Evolutionary conservation across 2,888 invertebrate species (phyloP).

Genomic region (Andrena minutula): DNA sequence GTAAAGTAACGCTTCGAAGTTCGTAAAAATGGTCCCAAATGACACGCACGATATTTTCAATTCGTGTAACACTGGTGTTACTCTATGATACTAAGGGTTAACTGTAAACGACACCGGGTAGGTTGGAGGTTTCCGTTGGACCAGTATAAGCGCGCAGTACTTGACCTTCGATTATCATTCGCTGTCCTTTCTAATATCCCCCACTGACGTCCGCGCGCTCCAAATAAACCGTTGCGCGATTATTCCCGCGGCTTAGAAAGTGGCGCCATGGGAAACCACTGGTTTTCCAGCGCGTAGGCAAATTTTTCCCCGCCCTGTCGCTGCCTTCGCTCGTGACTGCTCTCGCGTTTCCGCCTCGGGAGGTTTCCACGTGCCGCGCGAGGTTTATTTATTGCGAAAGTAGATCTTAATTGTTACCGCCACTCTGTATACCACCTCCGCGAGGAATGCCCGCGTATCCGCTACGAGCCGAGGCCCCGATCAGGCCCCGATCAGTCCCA

Average conservation of each 20-base stretch:
- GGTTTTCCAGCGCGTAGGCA: constrained; percentile 26
- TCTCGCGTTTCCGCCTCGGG: neutral
- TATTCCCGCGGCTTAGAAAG: constrained; percentile 69
- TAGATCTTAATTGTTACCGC: no score
- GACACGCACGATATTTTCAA: no score
- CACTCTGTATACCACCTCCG: no score
- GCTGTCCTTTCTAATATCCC: constrained; percentile 76
- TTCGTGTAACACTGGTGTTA: no score
- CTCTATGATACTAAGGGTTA: no score
- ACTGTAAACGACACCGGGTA: no score
- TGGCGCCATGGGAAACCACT: constrained; percentile 67
- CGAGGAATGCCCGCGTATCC: no score
- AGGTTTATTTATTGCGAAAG: neutral
- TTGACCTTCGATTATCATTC: constrained; percentile 77
- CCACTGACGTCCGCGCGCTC: constrained; percentile 47
- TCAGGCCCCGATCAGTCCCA: neutral
- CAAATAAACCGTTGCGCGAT: constrained; percentile 56
- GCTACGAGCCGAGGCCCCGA: neutral
- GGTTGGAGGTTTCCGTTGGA: constrained; percentile 27
- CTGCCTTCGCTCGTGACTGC: neutral
- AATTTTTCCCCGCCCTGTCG: neutral
- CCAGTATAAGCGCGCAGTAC: constrained; percentile 56
- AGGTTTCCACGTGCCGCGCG: neutral
- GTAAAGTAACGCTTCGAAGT: no score
- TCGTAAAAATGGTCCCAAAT: no score